Evolutionary conservation across 53 echinoderm and acorn worm species (phyloP).

Genomic region (Arbacia lixula): DNA sequence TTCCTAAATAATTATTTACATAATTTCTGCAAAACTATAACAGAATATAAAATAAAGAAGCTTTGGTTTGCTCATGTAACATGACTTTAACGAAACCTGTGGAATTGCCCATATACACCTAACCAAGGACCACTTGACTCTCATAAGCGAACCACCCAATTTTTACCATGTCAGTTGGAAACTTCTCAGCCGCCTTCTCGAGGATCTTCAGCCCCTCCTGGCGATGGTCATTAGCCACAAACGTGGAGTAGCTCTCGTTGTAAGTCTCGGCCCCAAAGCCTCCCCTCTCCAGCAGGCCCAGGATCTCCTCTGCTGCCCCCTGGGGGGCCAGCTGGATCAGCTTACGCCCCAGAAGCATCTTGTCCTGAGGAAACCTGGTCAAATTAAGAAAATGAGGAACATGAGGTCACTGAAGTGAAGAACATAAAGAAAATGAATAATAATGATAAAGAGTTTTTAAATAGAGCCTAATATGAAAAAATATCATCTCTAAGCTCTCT

Average conservation of each 20-base stretch:
- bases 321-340: slow-evolving; percentile 48
- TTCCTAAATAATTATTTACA: no score
- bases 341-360: slow-evolving; percentile 70
- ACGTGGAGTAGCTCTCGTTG: slow-evolving; percentile 57
- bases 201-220: slow-evolving; percentile 66
- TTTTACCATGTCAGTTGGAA: slow-evolving; percentile 73
- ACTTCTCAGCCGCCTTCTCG: slow-evolving; percentile 58
- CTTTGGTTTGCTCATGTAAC: no score
- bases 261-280: slow-evolving; percentile 56
- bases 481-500: no score
- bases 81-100: no score
- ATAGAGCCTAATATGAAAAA: no score
- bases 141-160: not conserved
- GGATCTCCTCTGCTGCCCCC: slow-evolving; percentile 64
- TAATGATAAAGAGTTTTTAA: no score
- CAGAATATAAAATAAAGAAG: no score
- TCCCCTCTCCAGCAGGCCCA: slow-evolving; percentile 54
- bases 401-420: not conserved
- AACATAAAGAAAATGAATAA: no score
- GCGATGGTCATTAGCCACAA: slow-evolving; percentile 66
- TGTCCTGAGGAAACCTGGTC: slow-evolving; percentile 73
- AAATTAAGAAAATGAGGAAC: not conserved
- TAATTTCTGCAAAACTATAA: no score
- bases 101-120: no score
- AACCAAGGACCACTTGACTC: not conserved